These are phyloP conservation scores for Xyrauchen texanus DNA, from an alignment of 2,113 vertebrate genomes.

Conservation along the genomic window DNA sequence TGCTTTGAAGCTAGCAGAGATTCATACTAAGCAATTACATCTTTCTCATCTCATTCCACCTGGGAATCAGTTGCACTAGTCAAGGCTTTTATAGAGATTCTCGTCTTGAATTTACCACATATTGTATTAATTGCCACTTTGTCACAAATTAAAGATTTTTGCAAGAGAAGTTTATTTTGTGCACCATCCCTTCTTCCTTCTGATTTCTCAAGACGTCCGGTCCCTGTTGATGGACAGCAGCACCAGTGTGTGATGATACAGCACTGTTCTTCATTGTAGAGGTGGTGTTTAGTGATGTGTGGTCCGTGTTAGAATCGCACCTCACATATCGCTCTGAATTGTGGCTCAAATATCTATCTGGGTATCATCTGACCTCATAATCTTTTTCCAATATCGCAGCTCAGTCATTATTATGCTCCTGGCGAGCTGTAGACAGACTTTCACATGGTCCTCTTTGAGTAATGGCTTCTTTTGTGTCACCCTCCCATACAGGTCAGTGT, in stretches of 20 bases:
- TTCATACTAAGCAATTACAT: no score
- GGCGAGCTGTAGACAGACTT: not conserved
- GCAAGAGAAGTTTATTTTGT: not conserved
- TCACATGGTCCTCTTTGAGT: not conserved
- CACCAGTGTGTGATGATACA: not conserved
- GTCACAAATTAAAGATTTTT: not conserved
- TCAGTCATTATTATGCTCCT: not conserved
- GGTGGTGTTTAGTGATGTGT: not conserved
- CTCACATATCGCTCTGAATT: slow-evolving; percentile 3
- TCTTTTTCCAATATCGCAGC: not conserved
- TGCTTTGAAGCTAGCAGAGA: not conserved
- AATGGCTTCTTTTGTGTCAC: not conserved
- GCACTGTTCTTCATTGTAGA: not conserved
- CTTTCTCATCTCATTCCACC: no score
- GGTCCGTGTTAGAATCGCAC: not conserved
- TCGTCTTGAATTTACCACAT: no score
- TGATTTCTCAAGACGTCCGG: not conserved
- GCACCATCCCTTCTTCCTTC: not conserved
- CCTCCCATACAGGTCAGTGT: not conserved
- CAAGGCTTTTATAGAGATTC: no score
- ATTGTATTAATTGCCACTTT: not conserved
- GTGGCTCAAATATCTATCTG: not conserved
- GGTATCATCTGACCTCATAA: slow-evolving; percentile 2
- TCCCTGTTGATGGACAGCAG: not conserved
- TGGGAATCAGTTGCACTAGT: no score